Conservation (phyloP, 2,113 vertebrate species). For the Tinamus guttatus region DNA sequence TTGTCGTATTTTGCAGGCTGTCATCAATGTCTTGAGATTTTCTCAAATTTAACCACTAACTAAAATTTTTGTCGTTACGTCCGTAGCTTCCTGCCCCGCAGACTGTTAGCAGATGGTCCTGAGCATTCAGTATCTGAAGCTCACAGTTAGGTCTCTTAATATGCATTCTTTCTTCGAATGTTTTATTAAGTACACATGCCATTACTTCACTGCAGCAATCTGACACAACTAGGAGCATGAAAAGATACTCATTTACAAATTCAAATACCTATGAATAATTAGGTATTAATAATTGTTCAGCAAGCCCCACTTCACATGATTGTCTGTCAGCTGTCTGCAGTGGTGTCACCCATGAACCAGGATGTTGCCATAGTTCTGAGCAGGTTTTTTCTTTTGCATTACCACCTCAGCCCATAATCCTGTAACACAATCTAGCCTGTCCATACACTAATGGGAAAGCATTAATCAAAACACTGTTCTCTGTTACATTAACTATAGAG, state of each 20-base stretch:
- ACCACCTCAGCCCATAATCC: constrained; percentile 1
- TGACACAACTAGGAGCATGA: neutral
- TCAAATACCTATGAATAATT: neutral
- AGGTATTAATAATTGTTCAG: neutral
- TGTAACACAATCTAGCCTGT: constrained; percentile 29
- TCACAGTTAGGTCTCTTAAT: neutral
- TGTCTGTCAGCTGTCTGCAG: neutral
- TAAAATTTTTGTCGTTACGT: constrained; percentile 4
- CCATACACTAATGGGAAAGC: constrained; percentile 10
- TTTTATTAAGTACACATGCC: neutral
- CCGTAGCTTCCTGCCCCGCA: neutral
- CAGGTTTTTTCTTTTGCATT: neutral
- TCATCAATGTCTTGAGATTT: neutral
- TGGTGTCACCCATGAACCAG: neutral
- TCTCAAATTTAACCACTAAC: neutral
- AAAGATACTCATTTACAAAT: neutral
- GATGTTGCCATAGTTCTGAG: neutral
- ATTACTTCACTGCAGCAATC: neutral
- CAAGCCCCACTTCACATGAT: neutral
- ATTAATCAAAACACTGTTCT: constrained; percentile 52
- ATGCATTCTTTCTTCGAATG: neutral
- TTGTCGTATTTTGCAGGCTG: neutral
- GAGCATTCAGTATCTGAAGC: neutral
- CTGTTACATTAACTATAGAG: neutral
- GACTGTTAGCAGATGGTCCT: neutral